Percentiles rank a stretch among this genome's conserved stretches.
Evolutionary conservation across 1,140 invertebrate species (phyloP).

Genomic region (Pararge aegeria): DNA sequence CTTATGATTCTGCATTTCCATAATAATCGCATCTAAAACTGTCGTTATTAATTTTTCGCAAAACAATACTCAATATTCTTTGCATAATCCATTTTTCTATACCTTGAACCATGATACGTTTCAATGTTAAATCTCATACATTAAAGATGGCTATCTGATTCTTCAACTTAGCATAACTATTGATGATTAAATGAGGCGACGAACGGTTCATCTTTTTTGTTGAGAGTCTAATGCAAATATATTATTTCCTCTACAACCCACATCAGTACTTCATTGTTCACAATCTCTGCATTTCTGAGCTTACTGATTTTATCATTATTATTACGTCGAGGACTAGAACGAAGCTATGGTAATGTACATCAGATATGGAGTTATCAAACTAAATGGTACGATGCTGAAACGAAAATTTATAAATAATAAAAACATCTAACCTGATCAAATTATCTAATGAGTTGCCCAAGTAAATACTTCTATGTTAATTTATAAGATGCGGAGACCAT

Average conservation of each 20-base stretch:
- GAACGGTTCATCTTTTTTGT: conserved; percentile 17
- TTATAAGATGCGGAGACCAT: too few relatives aligned
- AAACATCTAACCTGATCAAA: too few relatives aligned
- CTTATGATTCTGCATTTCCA: too few relatives aligned
- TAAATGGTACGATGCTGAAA: too few relatives aligned
- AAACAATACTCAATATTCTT: neutral
- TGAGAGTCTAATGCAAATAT: conserved; percentile 1
- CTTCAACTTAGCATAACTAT: neutral
- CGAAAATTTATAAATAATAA: too few relatives aligned
- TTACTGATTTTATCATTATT: neutral
- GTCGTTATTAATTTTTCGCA: too few relatives aligned
- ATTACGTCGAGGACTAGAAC: neutral
- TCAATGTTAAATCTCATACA: conserved; percentile 11
- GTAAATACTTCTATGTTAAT: too few relatives aligned
- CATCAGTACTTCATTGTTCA: neutral
- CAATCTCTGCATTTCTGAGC: neutral
- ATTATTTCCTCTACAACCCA: neutral
- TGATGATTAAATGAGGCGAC: conserved; percentile 7
- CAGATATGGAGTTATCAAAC: neutral
- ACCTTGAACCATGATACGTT: neutral
- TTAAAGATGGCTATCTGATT: conserved; percentile 20
- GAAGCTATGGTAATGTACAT: neutral
- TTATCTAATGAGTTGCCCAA: too few relatives aligned
- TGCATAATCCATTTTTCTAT: neutral
- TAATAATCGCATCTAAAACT: too few relatives aligned